Evolutionary conservation across 2,797 vertebrate species (phyloP), one percentile per base, ranked within the genome.

Genomic region (Hafferia zeledoni): DNA sequence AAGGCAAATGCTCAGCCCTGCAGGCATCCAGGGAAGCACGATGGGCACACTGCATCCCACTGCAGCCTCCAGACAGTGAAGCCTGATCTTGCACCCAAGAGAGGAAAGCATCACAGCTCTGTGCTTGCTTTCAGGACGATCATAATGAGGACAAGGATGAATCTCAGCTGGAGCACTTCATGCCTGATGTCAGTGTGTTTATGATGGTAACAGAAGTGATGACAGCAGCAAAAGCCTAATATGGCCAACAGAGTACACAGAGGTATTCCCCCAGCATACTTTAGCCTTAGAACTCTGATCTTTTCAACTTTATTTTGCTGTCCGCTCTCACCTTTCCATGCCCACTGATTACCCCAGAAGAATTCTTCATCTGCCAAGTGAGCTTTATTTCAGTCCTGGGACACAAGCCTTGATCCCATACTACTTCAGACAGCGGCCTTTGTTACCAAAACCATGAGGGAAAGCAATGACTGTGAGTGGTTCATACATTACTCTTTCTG

Each of bases 401-500:
- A 68, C 41, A 65, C 13, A 84, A 53, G 44, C 10, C 31, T 88
- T 56, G 44, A 57, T 94, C 53, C n/a, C 18, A 44, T 75, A 55
- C 4, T 63, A 7, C 19, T 65, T 83, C 79, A 93, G 57, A 91
- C 75, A 92, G 78, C 72, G 53, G 61, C 8, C 23, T 91, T 87
- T 89, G 39, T 87, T 85, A 61, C 35, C 35, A 68, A 79, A 95
- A 85, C 18, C 31, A 39, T 2, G 22, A 71, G 44, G 68, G 33
- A 10, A 77, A 87, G 64, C n/a, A 93, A 64, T 55, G n/a, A 30
- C 31, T 3, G 1, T 8, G 49, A 69, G 33, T 61, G 59, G 72
- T 88, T 93, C 83, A 91, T 76, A 63, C 31, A 15, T 55, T 4
- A 4, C 31, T 90, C 17, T 57, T 94, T 93, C 83, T 88, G 47